phyloP scores from a whole-genome alignment of 2,888 invertebrate genomes.

The Eugnorisma glareosa region DNA sequence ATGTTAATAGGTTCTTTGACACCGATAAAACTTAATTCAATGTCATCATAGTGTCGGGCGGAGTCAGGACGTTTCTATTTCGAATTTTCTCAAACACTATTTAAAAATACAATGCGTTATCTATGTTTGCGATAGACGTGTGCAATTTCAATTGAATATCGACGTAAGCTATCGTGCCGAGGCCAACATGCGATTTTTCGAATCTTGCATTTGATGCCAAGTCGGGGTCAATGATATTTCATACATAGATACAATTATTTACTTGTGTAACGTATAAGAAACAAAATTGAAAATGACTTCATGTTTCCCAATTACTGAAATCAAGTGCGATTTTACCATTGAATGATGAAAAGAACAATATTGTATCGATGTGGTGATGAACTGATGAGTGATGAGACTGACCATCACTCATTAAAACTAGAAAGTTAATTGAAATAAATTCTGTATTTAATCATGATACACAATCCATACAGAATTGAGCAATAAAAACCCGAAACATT shows the following conservation, averaged over 20 bases:
- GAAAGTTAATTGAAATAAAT: constrained; percentile 29
- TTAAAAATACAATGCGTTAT: constrained; percentile 50
- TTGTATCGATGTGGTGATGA: background rate
- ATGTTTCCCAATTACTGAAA: background rate
- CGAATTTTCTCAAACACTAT: constrained; percentile 50
- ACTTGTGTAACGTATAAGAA: background rate
- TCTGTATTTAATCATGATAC: constrained; percentile 8
- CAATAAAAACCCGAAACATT: constrained; percentile 13
- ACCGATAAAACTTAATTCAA: constrained; percentile 81
- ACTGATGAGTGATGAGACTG: background rate
- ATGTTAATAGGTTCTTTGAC: constrained; percentile 87
- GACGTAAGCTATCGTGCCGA: background rate
- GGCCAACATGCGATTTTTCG: constrained; percentile 11
- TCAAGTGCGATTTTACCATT: background rate
- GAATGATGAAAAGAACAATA: background rate
- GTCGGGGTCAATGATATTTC: constrained; percentile 40
- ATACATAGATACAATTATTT: constrained; percentile 20
- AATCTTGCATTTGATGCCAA: constrained; percentile 28
- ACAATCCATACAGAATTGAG: constrained; percentile 7
- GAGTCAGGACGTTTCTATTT: constrained; percentile 68
- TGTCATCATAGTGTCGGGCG: constrained; percentile 74
- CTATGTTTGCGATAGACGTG: constrained; percentile 40
- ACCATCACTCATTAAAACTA: background rate
- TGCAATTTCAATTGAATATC: constrained; percentile 31
- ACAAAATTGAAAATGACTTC: background rate